These are phyloP conservation scores for Phengaris arion DNA, from an alignment of 2,888 invertebrate genomes.

Conservation along the genomic window DNA sequence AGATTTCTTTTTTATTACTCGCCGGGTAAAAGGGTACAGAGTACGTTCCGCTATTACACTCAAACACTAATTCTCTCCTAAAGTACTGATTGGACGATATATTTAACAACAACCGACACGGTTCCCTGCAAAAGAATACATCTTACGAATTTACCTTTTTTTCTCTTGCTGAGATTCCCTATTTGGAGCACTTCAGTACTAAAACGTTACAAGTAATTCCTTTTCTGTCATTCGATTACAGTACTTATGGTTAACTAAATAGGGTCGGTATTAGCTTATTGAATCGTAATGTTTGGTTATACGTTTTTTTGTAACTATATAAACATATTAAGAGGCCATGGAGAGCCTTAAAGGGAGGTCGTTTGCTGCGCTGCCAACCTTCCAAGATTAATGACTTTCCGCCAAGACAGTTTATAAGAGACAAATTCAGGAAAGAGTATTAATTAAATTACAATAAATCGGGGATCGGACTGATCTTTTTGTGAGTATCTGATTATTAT, in stretches of 20 bases:
- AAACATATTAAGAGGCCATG: constrained; percentile 71
- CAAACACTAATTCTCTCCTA: constrained; percentile 70
- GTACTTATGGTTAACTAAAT: constrained; percentile 51
- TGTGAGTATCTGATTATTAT: background rate
- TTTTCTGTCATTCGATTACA: constrained; percentile 62
- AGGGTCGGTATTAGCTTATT: constrained; percentile 70
- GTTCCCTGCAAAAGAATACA: constrained; percentile 71
- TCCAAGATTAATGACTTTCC: constrained; percentile 76
- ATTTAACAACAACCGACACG: constrained; percentile 76
- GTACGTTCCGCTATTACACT: constrained; percentile 60
- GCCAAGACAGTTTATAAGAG: constrained; percentile 70
- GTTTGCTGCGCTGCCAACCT: constrained; percentile 75
- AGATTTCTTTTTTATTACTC: constrained; percentile 69
- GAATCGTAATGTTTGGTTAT: constrained; percentile 58
- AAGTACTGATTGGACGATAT: constrained; percentile 78
- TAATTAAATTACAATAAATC: constrained; percentile 32
- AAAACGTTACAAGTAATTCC: constrained; percentile 54
- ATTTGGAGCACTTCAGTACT: constrained; percentile 63
- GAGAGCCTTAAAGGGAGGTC: constrained; percentile 76
- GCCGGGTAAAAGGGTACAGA: constrained; percentile 73
- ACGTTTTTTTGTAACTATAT: constrained; percentile 54
- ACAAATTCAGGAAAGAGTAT: constrained; percentile 65
- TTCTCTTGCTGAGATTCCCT: constrained; percentile 63
- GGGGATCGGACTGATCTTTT: constrained; percentile 3
- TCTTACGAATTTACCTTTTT: constrained; percentile 66